Percentiles rank a stretch among this genome's conserved stretches.
Conservation (phyloP, 2,113 vertebrate species). For the Ceyx melanurus region DNA sequence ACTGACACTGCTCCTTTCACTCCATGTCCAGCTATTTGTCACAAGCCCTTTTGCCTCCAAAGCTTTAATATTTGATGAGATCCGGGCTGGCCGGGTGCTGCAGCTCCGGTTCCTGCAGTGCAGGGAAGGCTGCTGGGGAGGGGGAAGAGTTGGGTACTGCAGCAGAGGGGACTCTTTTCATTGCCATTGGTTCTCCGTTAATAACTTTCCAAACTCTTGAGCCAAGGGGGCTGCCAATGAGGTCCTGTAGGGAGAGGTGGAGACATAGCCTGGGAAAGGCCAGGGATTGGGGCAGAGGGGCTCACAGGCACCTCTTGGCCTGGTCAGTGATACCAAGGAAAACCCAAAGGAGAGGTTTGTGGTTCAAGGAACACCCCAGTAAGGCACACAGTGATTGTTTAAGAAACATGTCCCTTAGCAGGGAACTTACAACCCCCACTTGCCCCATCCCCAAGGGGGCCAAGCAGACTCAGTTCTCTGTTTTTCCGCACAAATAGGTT, state of each 20-base stretch:
- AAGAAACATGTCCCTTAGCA: not conserved
- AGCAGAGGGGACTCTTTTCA: not conserved
- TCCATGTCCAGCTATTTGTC: conserved; percentile 33
- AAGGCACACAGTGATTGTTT: not conserved
- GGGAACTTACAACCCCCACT: not conserved
- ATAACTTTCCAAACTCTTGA: conserved; percentile 50
- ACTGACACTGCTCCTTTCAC: not conserved
- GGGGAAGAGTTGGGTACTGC: not conserved
- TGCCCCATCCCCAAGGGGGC: not conserved
- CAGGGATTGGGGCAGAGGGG: rapidly evolving
- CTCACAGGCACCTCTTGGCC: not conserved
- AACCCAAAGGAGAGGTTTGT: not conserved
- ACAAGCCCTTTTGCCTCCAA: conserved; percentile 48
- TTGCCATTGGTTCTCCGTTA: conserved; percentile 44
- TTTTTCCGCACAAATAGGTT: not conserved
- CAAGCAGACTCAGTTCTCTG: not conserved
- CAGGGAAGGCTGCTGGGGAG: not conserved
- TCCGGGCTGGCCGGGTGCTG: not conserved
- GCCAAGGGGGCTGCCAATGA: not conserved
- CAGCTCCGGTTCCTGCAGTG: not conserved
- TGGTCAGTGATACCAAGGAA: not conserved
- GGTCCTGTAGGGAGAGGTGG: not conserved
- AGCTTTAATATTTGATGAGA: conserved; percentile 50
- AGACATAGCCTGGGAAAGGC: rapidly evolving
- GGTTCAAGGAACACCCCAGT: not conserved